Base-by-base conservation (phyloP, 2,888 invertebrate genomes). In the Andrena bucephala region DNA sequence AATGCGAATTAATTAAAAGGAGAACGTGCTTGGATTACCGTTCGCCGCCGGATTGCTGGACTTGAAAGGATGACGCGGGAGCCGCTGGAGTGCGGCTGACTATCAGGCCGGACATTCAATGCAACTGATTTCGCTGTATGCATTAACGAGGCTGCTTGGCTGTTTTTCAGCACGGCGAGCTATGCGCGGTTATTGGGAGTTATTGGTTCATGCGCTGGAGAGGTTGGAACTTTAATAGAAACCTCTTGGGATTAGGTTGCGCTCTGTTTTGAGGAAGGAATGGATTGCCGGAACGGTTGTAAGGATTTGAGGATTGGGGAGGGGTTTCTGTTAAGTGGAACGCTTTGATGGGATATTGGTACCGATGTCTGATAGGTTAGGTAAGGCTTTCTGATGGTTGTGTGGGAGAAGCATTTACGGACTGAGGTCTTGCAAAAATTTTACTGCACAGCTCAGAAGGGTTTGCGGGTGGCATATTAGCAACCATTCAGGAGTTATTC, bases 1-100 rank as follows among this genome's bases (percentile, higher is more conserved):
- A 78, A 78, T 78, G 33, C 62, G 80, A 72, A 78, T 78, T 78
- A 78, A 81, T 81, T 81, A 81, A 78, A 78, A 67, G 67, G 71
- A 20, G 54, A 36, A 78, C 80, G 67, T 63, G 78, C 20, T 4
- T 0, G 60, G 67, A 78, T 79, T 69, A 79, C 33, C 36, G 48
- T 27, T 42, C 20, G 24, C 16, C 59, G 57, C 42, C 16, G 24
- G 33, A 70, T 60, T 31, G 42, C 7, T 20, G 48, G 31, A 50
- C 70, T 31, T 24, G n/a, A 6, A 59, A 20, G 70, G 48, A 62
- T 20, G 48, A 20, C 16, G 42, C 20, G 1, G 42, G 4, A 24
- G 24, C 33, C 42, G 8, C 20, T 5, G 63, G 10, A 36, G 13
- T 13, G 31, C 10, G 3, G 6, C n/a, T 20, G 8, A 59, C 6